phyloP scores from a whole-genome alignment of 2,113 vertebrate genomes.

The Turnix velox region DNA sequence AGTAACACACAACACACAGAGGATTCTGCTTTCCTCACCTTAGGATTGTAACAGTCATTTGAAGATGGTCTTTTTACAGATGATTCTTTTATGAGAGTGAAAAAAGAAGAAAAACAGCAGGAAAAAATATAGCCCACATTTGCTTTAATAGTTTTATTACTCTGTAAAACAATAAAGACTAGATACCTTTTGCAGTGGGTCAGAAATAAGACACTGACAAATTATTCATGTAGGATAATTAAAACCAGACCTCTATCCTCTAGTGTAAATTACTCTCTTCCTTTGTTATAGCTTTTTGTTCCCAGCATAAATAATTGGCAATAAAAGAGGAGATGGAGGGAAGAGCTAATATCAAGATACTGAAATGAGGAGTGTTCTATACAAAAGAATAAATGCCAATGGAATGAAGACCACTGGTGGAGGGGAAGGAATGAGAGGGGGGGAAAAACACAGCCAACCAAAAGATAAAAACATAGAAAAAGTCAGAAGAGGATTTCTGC shows the following conservation, averaged over 20 bases:
- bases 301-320: not conserved
- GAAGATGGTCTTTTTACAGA: not conserved
- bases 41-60: not conserved
- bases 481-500: not conserved
- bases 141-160: not conserved
- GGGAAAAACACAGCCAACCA: not conserved
- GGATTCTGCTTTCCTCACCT: not conserved
- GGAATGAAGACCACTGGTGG: not conserved
- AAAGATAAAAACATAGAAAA: not conserved
- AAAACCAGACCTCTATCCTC: not conserved
- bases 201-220: not conserved
- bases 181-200: not conserved
- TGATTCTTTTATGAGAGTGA: not conserved
- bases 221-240: not conserved
- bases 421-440: accelerated
- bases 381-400: not conserved
- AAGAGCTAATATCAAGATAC: not conserved
- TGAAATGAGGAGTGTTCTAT: not conserved
- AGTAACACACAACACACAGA: not conserved
- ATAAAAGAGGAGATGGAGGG: not conserved
- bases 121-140: not conserved
- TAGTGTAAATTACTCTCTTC: not conserved
- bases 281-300: not conserved
- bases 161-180: not conserved
- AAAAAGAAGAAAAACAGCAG: not conserved